Conservation (phyloP, 2,888 invertebrate species). For the Acleris sparsana region DNA sequence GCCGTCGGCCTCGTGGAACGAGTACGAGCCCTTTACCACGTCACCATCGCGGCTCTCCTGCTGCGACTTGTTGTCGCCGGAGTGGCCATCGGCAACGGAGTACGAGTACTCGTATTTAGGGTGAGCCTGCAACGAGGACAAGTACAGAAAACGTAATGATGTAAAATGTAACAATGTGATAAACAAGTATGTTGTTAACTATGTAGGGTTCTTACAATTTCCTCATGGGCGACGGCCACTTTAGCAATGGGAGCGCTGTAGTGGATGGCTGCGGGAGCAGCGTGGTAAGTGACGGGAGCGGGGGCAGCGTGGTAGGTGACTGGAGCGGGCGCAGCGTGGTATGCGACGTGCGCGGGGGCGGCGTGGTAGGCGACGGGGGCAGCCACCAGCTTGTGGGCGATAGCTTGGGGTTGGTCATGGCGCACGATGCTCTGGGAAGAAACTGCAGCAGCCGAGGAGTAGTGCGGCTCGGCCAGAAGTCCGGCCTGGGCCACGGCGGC, state of each 20-base stretch:
- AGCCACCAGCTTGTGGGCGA: constrained; percentile 42
- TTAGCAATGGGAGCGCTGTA: constrained; percentile 40
- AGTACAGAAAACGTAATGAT: background rate
- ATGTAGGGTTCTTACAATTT: constrained; percentile 24
- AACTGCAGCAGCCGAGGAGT: constrained; percentile 41
- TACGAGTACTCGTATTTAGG: constrained; percentile 76
- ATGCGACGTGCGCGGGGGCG: constrained; percentile 47
- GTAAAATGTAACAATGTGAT: background rate
- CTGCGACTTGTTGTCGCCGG: constrained; percentile 78
- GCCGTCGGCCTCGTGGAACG: constrained; percentile 76
- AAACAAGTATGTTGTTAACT: background rate
- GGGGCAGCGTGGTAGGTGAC: constrained; percentile 42
- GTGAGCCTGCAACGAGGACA: constrained; percentile 54
- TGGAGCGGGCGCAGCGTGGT: constrained; percentile 43
- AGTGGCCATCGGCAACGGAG: constrained; percentile 72
- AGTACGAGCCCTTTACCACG: constrained; percentile 82
- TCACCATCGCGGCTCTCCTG: constrained; percentile 77
- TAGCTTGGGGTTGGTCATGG: constrained; percentile 50
- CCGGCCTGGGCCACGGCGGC: too few relatives aligned
- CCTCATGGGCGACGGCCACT: constrained; percentile 36
- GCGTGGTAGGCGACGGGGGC: constrained; percentile 47
- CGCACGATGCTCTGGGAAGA: constrained; percentile 69
- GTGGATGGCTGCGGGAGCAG: constrained; percentile 38
- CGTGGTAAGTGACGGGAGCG: constrained; percentile 43
- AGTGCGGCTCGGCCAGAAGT: too few relatives aligned